Evolutionary conservation across 2,113 vertebrate species (phyloP), one percentile per base, ranked within the genome.

Genomic region (Apteryx mantelli): DNA sequence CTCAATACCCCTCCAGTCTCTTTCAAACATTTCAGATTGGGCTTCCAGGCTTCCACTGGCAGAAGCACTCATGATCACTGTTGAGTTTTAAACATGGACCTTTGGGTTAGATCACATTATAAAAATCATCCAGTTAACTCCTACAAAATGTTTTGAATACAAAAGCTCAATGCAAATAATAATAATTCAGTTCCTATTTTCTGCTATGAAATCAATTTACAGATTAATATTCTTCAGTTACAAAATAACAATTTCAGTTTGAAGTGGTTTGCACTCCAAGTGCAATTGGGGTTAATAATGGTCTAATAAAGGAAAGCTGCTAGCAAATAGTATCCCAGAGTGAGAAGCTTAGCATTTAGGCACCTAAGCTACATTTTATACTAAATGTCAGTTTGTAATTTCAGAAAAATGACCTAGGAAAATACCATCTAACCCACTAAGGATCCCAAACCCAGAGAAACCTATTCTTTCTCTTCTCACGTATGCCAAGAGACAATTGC

Each of bases 201-300:
- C 46, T 93, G 58, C 92, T 79, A 30, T 53, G 50, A 95, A 96
- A 95, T 93, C 88, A 82, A 65, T 78, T 94, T 73, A 56, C 77
- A 92, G 61, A 85, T 93, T 89, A 95, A 96, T 84, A 95, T 81
- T 88, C 60, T 89, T 91, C 93, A 94, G 77, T 91, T 97, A 88
- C 79, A 95, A 93, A 96, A 90, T 28, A 81, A 74, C 68, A 85
- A 70, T 78, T 91, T 74, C 89, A 94, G 78, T 83, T 89, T 93
- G 94, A 95, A 95, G 94, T 88, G 79, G 91, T 93, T 93, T 77
- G 70, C 75, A 44, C 40, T 77, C 46, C 6, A 91, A 82, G 55
- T 75, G 73, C 82, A 93, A 56, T 52, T 91, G 4, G 92, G 50
- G 60, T 91, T 97, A 95, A 95, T 95, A 95, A 95, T 42, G 76